These are phyloP conservation scores for Semotilus atromaculatus DNA, from an alignment of 2,797 vertebrate species.

Conservation along the genomic window DNA sequence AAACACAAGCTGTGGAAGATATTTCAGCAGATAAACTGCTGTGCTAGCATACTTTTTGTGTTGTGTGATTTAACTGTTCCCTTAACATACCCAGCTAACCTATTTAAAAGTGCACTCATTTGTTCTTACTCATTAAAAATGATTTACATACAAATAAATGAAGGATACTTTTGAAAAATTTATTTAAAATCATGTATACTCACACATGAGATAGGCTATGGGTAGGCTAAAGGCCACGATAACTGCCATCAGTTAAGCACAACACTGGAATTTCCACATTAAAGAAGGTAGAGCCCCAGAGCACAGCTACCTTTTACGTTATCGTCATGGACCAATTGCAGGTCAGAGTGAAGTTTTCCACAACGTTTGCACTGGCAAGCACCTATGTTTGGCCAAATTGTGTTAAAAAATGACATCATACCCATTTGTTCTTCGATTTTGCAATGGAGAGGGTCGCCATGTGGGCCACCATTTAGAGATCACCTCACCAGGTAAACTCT, in stretches of 20 bases:
- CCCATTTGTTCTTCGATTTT: not conserved
- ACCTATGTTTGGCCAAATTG: not conserved
- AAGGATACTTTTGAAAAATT: not conserved
- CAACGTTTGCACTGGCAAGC: not conserved
- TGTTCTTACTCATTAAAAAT: not conserved
- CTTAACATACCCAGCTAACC: not conserved
- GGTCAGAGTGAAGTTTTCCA: not conserved
- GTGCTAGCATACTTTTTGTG: not conserved
- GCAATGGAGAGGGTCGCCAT: not conserved
- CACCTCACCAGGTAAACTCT: not conserved
- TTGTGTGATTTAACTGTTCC: not conserved
- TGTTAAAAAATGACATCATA: not conserved
- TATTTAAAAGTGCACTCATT: not conserved
- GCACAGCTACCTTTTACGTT: no score
- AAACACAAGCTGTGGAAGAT: conserved; percentile 14
- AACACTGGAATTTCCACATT: not conserved
- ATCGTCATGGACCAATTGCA: no score
- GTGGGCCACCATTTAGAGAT: not conserved
- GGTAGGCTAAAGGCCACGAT: not conserved
- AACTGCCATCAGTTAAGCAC: not conserved
- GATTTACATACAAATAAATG: not conserved
- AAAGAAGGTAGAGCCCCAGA: not conserved
- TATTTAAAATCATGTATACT: not conserved
- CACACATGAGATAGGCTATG: not conserved
- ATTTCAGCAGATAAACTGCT: conserved; percentile 46